Evolutionary conservation across 2,797 vertebrate genomes (phyloP), one percentile per base, ranked within the genome.

Genomic region (Jordanella pulchra): DNA sequence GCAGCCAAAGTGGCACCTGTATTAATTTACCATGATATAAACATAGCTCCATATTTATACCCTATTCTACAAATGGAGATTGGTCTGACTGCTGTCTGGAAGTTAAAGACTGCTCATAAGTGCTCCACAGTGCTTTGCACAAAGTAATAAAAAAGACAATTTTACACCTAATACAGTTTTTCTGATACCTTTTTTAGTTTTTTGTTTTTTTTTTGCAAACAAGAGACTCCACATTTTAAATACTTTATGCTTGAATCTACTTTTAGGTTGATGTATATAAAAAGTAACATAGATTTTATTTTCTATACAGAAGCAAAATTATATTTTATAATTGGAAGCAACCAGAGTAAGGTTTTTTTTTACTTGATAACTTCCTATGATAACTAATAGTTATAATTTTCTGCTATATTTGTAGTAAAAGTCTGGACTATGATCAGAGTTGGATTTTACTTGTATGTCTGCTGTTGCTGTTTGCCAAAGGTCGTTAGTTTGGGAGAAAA

Each of bases 381-480:
- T 69, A 10, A 32, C 2, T 54, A 45, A n/a, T 30, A 60, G 58
- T 15, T 0, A 25, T 21, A n/a, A 25, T 23, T 69, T 76, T 51
- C 74, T 21, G 17, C 39, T 76, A 72, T 75, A 69, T 84, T 85
- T 89, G 73, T 71, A 65, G 70, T 44, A 70, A 80, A 82, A 72
- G 77, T 66, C 71, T 42, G 79, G 76, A 71, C 71, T 10, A 60
- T 83, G 84, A 89, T 67, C 45, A 84, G 75, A 78, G 65, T 64
- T 28, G 39, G 53, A 54, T 88, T 82, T 77, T 58, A 71, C 50
- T 76, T 39, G 51, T 71, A 55, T 66, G 69, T 65, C 64, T 68
- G 69, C 67, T 81, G 64, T 70, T 76, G 53, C 67, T 83, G 65
- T 80, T 81, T 70, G 25, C 83, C 86, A 87, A 87, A 86, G 50